Evolutionary conservation across 1,140 invertebrate genomes (phyloP).

Genomic region (Trichomalopsis sarcophagae): DNA sequence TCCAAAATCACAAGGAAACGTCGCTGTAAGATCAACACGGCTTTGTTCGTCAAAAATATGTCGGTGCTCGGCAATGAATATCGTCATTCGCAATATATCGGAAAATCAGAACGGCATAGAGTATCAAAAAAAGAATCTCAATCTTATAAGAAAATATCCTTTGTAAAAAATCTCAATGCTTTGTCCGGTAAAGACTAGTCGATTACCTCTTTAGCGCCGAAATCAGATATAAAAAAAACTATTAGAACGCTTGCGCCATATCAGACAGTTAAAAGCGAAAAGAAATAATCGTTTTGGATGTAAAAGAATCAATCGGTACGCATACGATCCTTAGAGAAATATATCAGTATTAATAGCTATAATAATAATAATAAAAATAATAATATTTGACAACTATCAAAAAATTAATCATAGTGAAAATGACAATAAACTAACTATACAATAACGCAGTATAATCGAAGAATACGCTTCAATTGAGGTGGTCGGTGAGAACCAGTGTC

Average conservation of each 20-base stretch:
- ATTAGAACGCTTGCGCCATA: constrained; percentile 34
- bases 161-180: constrained; percentile 69
- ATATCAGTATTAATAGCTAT: constrained; percentile 59
- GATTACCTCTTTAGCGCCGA: constrained; percentile 66
- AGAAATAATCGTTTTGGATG: constrained; percentile 40
- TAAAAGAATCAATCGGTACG: constrained; percentile 34
- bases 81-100: background rate
- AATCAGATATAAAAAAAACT: constrained; percentile 53
- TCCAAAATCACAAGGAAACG: background rate
- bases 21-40: background rate
- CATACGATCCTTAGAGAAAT: constrained; percentile 49
- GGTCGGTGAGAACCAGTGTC: constrained; percentile 62
- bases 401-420: constrained; percentile 53
- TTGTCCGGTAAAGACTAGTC: constrained; percentile 73
- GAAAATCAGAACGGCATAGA: constrained; percentile 52
- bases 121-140: constrained; percentile 61
- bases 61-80: background rate
- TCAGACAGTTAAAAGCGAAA: constrained; percentile 29
- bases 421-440: constrained; percentile 62
- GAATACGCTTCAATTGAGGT: constrained; percentile 63
- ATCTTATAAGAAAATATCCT: constrained; percentile 59
- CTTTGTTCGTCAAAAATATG: background rate
- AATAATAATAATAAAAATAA: constrained; percentile 61
- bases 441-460: constrained; percentile 62
- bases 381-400: constrained; percentile 61